Base-by-base conservation (phyloP, 2,888 invertebrate species). In the Aproaerema taeniolella region DNA sequence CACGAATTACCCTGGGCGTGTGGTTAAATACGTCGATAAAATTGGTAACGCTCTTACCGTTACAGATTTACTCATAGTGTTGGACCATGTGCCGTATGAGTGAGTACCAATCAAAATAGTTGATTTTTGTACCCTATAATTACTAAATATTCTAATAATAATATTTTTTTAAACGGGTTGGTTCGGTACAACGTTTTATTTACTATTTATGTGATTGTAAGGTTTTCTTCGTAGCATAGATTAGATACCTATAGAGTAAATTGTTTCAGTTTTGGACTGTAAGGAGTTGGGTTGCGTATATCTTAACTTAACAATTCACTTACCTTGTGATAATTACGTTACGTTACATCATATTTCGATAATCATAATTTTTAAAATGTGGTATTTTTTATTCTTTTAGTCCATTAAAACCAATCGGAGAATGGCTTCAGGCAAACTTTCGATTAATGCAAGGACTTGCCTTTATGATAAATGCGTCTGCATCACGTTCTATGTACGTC, bases 11-110 rank as follows among this genome's bases (percentile, higher is more conserved):
- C 54, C 73, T 5, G 55, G 59, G 14, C 80, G 65, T 61, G 63
- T 76, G 10, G 74, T 83, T 0, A 75, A 72, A 62, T 63, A 75
- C 40, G 67, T 86, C 8, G 61, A 75, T 1, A 80, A 70, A 60
- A 59, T 89, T 50, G 79, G 87, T 12, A 58, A 77, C 12, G 88
- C 81, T 11, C 61, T 90, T 2, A 66, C 73, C 6, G 58, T 79
- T 41, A 76, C 85, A 11, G 88, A 90, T 60, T 57, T 90, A 41
- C 54, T 90, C 7, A 86, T 90, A 37, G 58, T 88, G 34, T 50
- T 88, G 33, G 88, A 89, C 49, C 81, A 88, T 58, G 69, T 63
- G 26, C 72, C 74, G 17, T 76, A 71, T 43, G 46, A 66, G 79
- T 82, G 63, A 66, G 69, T 61, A 11, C n/a, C 30, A 7, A 20